Conservation (phyloP, 2,797 vertebrate genomes). For the Lepus townsendii region DNA sequence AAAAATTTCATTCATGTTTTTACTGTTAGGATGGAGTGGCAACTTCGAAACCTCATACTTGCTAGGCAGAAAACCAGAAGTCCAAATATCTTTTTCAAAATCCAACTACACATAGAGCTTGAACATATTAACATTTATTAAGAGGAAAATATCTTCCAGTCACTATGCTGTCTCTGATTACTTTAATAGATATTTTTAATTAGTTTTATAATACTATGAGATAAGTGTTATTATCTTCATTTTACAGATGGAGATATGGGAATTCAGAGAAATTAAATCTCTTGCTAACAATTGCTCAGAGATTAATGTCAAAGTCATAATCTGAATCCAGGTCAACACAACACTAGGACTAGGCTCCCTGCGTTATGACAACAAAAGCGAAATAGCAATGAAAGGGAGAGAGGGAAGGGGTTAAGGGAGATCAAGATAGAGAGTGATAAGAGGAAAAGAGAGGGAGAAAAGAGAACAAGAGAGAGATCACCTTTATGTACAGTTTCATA, state of each 20-base stretch:
- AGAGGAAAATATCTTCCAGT: neutral
- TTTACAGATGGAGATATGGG: neutral
- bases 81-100: neutral
- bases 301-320: neutral
- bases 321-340: neutral
- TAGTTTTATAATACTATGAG: neutral
- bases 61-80: neutral
- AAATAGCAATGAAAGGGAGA: neutral
- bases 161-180: neutral
- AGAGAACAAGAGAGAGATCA: neutral
- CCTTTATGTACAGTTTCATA: neutral
- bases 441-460: neutral
- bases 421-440: neutral
- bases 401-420: accelerated
- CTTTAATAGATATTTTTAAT: neutral
- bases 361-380: accelerated
- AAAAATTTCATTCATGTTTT: neutral
- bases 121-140: slow-evolving; percentile 7
- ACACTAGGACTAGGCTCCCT: accelerated
- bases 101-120: neutral
- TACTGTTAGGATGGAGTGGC: neutral
- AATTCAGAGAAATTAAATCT: neutral
- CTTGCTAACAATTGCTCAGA: neutral
- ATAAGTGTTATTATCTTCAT: neutral
- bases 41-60: too few species aligned